phyloP scores from a whole-genome alignment of 2,888 invertebrate genomes.

The Ectobius pallidus region DNA sequence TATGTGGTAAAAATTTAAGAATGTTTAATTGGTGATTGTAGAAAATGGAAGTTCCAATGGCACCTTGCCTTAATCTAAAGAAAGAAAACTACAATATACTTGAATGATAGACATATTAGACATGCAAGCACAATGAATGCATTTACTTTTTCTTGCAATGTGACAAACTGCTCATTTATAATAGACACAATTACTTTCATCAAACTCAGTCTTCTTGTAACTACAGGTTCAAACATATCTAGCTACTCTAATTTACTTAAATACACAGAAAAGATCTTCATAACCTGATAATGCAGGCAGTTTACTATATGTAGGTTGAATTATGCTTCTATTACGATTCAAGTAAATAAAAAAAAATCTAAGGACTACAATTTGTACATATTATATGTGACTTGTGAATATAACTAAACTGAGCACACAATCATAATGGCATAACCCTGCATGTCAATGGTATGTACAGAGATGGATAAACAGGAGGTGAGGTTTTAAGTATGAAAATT shows the following conservation, averaged over 20 bases:
- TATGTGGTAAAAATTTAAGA: too few relatives aligned
- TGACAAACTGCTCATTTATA: slow-evolving; percentile 2
- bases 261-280: slow-evolving; percentile 2
- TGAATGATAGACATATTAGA: too few relatives aligned
- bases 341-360: neutral
- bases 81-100: too few relatives aligned
- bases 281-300: neutral
- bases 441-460: too few relatives aligned
- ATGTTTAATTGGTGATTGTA: too few relatives aligned
- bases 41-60: too few relatives aligned
- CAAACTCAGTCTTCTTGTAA: slow-evolving; percentile 34
- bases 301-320: neutral
- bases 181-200: slow-evolving; percentile 8
- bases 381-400: neutral
- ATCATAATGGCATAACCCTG: too few relatives aligned
- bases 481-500: too few relatives aligned
- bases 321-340: neutral
- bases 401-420: neutral
- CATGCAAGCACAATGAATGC: neutral
- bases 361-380: neutral
- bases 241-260: slow-evolving; percentile 25
- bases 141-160: neutral
- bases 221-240: slow-evolving; percentile 31
- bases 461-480: too few relatives aligned
- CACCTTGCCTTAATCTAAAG: too few relatives aligned